Base-by-base conservation (phyloP, 2,888 invertebrate species). In the Sarcophaga carnaria region DNA sequence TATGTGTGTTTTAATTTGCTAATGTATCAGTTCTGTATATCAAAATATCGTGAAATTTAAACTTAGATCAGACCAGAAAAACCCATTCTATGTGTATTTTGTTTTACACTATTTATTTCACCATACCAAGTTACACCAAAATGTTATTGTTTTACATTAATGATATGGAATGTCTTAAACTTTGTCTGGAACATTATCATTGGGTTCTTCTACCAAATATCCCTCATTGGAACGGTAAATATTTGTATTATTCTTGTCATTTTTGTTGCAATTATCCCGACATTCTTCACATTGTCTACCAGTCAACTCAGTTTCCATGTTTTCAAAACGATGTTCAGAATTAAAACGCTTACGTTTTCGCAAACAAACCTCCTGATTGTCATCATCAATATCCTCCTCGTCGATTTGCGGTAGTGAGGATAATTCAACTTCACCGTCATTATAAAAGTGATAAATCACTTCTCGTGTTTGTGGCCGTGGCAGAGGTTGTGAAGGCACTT, bases 201-300 rank as follows among this genome's bases (percentile, higher is more conserved):
- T 85, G 3, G 93, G 92, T 75, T 93, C 92, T 86, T 93, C 92
- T 0, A 92, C 92, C 54, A 90, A 78, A 75, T 93, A 93, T 4
- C 90, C 90, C 47, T 90, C 86, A 49, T 89, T 88, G n/a, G 91
- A 70, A 60, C 89, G 88, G 85, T 92, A 91, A 17, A 90, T 79
- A 80, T 87, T 82, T 2, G 37, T 37, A 37, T 37, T 37, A 37
- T 37, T 37, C 37, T 37, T 37, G 10, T 37, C 37, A 37, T 37
- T 37, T 37, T 37, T 37, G 37, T 22, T 64, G 6, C 20, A 22
- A 37, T 12, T 54, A 4, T 25, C 4, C 54, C 60, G 22, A 0
- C 63, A 37, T 47, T 69, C 72, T 20, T 17, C 25, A 10, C 64
- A 62, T 60, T 49, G 14, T 12, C 17, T 54, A 3, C 17, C 17